A percentile compares a stretch with the other conserved stretches of the same genome.
Evolutionary conservation across 2,797 vertebrate genomes (phyloP).

Genomic region (Microtus agrestis): DNA sequence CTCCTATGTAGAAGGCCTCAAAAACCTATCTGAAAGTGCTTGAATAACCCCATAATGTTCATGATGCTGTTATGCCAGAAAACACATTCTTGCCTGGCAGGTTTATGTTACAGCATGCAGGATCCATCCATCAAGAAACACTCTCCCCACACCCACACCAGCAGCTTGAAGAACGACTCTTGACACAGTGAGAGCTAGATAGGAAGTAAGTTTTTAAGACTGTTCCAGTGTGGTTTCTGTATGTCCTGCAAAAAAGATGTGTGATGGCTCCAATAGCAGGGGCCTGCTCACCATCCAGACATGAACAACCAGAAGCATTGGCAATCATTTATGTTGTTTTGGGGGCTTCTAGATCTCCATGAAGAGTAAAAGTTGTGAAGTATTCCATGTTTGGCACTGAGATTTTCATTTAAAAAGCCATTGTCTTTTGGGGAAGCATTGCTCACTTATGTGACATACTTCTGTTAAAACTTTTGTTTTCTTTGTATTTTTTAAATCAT

Average conservation of each 20-base stretch:
- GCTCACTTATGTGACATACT: too few species aligned
- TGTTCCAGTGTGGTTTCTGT: not conserved
- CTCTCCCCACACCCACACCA: not conserved
- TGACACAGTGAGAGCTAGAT: not conserved
- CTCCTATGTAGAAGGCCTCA: not conserved
- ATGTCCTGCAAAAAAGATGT: not conserved
- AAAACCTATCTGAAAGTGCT: not conserved
- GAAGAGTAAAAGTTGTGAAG: not conserved
- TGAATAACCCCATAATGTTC: not conserved
- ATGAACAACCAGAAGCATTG: not conserved
- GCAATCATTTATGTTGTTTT: not conserved
- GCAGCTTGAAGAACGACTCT: not conserved
- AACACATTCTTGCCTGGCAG: not conserved
- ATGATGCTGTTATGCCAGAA: not conserved
- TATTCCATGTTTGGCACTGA: not conserved
- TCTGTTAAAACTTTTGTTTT: not conserved
- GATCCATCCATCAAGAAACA: not conserved
- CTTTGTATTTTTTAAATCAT: not conserved
- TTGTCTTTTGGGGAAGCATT: not conserved
- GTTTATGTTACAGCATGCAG: not conserved
- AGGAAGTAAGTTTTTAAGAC: not conserved
- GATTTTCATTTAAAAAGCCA: not conserved
- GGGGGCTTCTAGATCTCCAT: not conserved
- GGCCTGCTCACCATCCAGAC: not conserved
- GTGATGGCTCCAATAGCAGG: not conserved